Base-by-base conservation (phyloP, 2,888 invertebrate species). In the Carpatolechia fugitivella region DNA sequence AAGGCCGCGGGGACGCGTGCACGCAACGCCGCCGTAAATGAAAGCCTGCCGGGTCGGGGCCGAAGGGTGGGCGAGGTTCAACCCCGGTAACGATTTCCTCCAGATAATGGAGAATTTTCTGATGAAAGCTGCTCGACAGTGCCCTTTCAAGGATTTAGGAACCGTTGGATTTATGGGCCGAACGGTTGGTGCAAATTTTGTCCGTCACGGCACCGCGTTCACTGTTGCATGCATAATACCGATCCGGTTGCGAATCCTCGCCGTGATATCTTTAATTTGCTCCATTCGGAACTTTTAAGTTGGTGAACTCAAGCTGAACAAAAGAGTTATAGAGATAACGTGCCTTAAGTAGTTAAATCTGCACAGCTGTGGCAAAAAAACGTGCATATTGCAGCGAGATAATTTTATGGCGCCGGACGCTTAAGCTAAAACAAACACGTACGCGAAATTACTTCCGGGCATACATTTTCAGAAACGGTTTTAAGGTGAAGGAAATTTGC, bases 51-150 rank as follows among this genome's bases (percentile, higher is more conserved):
- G 83, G 80, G 78, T 75, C 74, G 84, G 81, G 84, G 70, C 74
- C 73, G 74, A 73, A 71, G 78, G 82, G 80, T 76, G 82, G 82
- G 83, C 72, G 78, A 85, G 78, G 76, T 80, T 85, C 76, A 72
- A 80, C 82, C 80, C 83, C 82, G 80, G 84, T 87, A 88, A 89
- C 86, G 87, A 86, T 89, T 89, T 87, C 87, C 88, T 85, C 76
- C 80, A 85, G 85, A 87, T 88, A 88, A 88, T 88, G 80, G 85
- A 79, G 83, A 87, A 85, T 85, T 85, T 82, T 86, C 84, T 86
- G 85, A 87, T 85, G 86, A 85, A 89, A 87, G 84, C 85, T 78
- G 80, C 74, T 82, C 78, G 72, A 74, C 78, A 74, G 75, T 81
- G 80, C 83, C 84, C 78, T 86, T 86, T 81, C 80, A 81, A 80